These are phyloP conservation scores for Hylaeus anthracinus DNA, from an alignment of 1,140 invertebrate species.

Conservation along the genomic window DNA sequence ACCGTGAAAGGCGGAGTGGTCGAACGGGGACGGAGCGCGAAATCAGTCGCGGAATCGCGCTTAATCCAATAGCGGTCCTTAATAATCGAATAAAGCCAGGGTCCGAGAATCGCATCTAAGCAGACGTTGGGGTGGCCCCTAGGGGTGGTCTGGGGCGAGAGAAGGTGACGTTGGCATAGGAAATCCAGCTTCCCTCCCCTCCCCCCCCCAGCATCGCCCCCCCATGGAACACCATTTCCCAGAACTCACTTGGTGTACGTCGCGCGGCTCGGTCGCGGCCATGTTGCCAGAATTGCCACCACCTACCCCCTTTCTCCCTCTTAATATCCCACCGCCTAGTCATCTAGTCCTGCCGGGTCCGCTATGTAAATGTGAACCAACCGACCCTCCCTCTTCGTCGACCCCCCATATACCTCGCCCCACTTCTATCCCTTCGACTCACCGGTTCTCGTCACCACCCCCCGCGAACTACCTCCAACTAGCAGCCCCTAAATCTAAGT, in stretches of 20 bases:
- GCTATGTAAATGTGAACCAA: conserved; percentile 81
- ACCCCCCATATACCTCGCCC: conserved; percentile 63
- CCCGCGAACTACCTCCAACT: conserved; percentile 78
- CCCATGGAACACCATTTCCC: conserved; percentile 58
- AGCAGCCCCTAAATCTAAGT: conserved; percentile 81
- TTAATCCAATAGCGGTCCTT: conserved; percentile 80
- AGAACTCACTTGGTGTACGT: conserved; percentile 71
- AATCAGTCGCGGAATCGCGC: conserved; percentile 75
- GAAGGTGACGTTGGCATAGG: conserved; percentile 62
- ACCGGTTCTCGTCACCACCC: conserved; percentile 64
- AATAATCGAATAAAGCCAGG: conserved; percentile 79
- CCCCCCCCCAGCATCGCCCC: conserved; percentile 40
- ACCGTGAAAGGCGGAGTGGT: conserved; percentile 50
- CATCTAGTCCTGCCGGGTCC: conserved; percentile 80
- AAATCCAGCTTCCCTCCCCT: conserved; percentile 57
- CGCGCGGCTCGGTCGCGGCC: conserved; percentile 75
- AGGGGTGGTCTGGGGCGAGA: conserved; percentile 13
- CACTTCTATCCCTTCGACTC: conserved; percentile 58
- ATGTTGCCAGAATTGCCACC: conserved; percentile 81
- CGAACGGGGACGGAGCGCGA: conserved; percentile 56
- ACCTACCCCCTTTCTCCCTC: conserved; percentile 76
- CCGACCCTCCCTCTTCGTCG: conserved; percentile 63
- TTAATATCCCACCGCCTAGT: conserved; percentile 79
- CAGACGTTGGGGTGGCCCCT: conserved; percentile 55
- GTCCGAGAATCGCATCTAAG: conserved; percentile 74